Evolutionary conservation across 2,113 vertebrate genomes (phyloP).

Genomic region (Crypturellus undulatus): DNA sequence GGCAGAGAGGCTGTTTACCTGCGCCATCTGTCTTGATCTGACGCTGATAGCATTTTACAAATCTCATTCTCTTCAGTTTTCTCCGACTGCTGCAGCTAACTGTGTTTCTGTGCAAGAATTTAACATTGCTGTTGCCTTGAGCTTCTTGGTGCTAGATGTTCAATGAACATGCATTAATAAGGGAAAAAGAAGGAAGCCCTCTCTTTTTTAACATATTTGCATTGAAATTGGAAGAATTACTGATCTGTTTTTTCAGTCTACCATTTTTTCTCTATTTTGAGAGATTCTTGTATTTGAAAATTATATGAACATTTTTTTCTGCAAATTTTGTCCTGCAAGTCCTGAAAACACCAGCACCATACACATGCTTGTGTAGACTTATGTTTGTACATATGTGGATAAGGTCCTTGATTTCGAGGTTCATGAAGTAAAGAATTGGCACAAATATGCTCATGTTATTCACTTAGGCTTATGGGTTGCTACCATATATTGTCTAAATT

Average conservation of each 20-base stretch:
- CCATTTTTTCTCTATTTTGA: not conserved
- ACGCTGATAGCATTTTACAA: conserved; percentile 68
- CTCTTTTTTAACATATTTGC: not conserved
- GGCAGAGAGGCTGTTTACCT: conserved; percentile 70
- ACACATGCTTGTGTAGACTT: not conserved
- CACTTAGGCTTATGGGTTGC: conserved; percentile 49
- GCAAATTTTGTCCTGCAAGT: not conserved
- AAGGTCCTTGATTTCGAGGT: conserved; percentile 48
- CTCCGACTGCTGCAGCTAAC: conserved; percentile 42
- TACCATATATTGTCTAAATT: conserved; percentile 60
- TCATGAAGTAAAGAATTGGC: conserved; percentile 42
- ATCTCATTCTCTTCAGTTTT: conserved; percentile 69
- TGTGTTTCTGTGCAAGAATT: conserved; percentile 45
- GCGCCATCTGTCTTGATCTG: conserved; percentile 63
- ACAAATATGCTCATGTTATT: conserved; percentile 48
- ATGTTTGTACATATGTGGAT: conserved; percentile 1
- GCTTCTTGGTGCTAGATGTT: not conserved
- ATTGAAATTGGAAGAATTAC: not conserved
- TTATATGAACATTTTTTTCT: not conserved
- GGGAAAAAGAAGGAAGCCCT: conserved; percentile 1
- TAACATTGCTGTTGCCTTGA: not conserved
- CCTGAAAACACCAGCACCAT: not conserved
- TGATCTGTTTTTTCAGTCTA: not conserved
- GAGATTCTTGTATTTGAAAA: not conserved
- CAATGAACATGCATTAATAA: not conserved